These are phyloP conservation scores for Anguilla obscura DNA, from an alignment of 2,797 vertebrate species.

Conservation along the genomic window DNA sequence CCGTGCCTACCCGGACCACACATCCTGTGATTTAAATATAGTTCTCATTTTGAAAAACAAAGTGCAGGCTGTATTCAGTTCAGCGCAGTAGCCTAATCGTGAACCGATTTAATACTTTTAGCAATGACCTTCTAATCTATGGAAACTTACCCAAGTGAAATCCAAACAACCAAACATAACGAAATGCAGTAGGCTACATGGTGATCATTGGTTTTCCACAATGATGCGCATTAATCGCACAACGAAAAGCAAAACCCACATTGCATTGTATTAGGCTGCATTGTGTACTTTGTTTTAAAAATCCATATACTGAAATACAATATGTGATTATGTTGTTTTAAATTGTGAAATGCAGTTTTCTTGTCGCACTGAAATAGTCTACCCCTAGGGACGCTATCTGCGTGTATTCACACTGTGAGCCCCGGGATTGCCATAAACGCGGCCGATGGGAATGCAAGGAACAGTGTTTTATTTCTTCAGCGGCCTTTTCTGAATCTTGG, in stretches of 20 bases:
- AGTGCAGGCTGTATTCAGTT: background rate
- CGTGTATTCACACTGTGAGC: too few relatives aligned
- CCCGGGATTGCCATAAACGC: too few relatives aligned
- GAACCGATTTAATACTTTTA: background rate
- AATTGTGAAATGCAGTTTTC: too few relatives aligned
- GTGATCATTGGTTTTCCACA: background rate
- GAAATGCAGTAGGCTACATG: background rate
- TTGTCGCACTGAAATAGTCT: too few relatives aligned
- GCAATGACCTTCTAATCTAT: background rate
- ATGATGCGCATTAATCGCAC: background rate
- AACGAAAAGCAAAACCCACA: background rate
- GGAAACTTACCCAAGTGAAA: background rate
- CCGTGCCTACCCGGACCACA: background rate
- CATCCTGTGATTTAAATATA: background rate
- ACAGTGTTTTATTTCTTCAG: too few relatives aligned
- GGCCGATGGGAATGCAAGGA: too few relatives aligned
- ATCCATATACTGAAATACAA: background rate
- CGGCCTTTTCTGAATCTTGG: too few relatives aligned
- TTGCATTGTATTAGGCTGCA: background rate
- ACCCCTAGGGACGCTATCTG: too few relatives aligned
- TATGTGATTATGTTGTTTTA: background rate
- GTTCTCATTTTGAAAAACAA: background rate
- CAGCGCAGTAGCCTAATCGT: background rate
- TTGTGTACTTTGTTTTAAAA: background rate
- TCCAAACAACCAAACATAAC: background rate